Conservation (phyloP, 37 sponge, comb jelly and placozoan species). For the Oopsacas minuta region DNA sequence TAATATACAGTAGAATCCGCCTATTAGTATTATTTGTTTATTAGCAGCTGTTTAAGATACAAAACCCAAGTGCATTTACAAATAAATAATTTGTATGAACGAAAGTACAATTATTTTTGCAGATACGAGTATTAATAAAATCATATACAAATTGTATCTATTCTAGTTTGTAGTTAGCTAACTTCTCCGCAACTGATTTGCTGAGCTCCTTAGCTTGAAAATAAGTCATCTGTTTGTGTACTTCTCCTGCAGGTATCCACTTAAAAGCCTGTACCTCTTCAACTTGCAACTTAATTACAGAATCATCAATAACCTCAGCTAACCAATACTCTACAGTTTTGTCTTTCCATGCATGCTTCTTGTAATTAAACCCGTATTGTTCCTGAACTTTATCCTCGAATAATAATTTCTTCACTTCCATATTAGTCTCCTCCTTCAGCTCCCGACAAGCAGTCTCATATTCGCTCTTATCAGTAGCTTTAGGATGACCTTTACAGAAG, state of each 20-base stretch:
- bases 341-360: background rate
- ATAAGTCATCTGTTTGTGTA: background rate
- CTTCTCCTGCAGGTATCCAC: background rate
- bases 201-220: background rate
- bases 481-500: conserved; percentile 4
- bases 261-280: background rate
- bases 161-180: background rate
- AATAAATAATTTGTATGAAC: no score
- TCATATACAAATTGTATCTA: background rate
- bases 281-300: background rate
- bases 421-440: background rate
- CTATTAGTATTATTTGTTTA: no score
- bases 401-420: background rate
- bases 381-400: background rate
- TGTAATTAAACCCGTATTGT: background rate
- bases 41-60: background rate
- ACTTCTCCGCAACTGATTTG: background rate
- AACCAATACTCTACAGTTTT: conserved; percentile 5
- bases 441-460: background rate
- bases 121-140: no score
- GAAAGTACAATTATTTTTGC: no score
- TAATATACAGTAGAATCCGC: no score
- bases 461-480: background rate
- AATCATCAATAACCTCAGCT: background rate
- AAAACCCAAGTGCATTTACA: no score